Conservation (phyloP, 2,113 vertebrate genomes). For the Nycticebus coucang region DNA sequence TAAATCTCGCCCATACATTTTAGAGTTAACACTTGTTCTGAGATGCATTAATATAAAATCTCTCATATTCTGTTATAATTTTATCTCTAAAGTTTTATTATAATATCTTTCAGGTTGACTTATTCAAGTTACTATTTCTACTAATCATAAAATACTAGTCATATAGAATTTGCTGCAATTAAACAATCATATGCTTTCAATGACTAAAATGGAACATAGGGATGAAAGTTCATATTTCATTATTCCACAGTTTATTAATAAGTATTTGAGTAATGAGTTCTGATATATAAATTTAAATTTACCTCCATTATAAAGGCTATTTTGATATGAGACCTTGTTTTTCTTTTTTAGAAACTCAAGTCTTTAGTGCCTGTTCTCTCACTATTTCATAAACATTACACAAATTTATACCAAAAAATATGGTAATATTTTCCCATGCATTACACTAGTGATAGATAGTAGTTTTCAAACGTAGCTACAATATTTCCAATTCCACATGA, state of each 20-base stretch:
- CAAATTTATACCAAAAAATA: not conserved
- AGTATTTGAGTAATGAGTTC: not conserved
- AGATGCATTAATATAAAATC: not conserved
- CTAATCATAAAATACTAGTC: constrained; percentile 22
- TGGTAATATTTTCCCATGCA: not conserved
- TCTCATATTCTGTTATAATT: constrained; percentile 39
- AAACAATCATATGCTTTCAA: not conserved
- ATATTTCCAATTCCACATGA: not conserved
- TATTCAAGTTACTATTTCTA: constrained; percentile 31
- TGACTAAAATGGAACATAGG: not conserved
- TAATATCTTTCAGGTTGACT: not conserved
- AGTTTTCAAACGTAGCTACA: not conserved
- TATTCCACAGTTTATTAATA: constrained; percentile 10
- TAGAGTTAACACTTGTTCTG: not conserved
- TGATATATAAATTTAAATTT: not conserved
- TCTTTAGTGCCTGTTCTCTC: not conserved
- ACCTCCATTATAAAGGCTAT: not conserved
- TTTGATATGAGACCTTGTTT: not conserved
- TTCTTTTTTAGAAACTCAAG: not conserved
- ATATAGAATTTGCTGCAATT: constrained; percentile 17
- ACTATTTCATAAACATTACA: not conserved
- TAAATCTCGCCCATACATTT: not conserved
- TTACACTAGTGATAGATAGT: not conserved
- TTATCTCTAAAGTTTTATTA: constrained; percentile 1
- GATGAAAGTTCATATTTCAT: not conserved